Conservation (phyloP, 2,797 vertebrate genomes). For the Carduelis carduelis region DNA sequence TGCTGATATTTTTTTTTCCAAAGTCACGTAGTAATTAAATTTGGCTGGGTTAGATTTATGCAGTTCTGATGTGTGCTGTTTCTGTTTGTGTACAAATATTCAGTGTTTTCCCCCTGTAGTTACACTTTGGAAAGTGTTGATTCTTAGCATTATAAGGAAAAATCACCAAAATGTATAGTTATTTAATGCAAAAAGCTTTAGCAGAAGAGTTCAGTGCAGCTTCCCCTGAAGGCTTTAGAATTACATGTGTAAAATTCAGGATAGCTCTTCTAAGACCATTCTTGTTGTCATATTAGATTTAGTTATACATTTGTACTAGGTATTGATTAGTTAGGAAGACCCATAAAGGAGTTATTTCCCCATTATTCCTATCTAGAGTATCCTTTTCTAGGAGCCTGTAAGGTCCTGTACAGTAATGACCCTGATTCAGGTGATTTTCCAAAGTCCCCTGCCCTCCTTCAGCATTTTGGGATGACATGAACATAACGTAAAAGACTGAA, state of each 20-base stretch:
- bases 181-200: not conserved
- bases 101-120: not conserved
- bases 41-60: not conserved
- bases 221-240: not conserved
- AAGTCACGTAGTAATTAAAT: not conserved
- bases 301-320: not conserved
- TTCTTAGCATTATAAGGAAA: not conserved
- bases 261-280: not conserved
- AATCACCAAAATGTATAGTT: not conserved
- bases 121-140: rapidly evolving
- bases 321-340: not conserved
- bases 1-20: not conserved
- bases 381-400: not conserved
- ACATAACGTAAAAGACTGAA: not conserved
- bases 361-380: not conserved
- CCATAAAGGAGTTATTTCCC: not conserved
- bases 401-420: not conserved
- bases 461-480: not conserved
- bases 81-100: not conserved
- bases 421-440: not conserved
- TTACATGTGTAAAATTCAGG: not conserved
- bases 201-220: not conserved
- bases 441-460: not conserved
- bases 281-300: not conserved
- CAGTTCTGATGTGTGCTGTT: not conserved